Evolutionary conservation across 2,113 vertebrate genomes (phyloP).

Genomic region (Rhea pennata): DNA sequence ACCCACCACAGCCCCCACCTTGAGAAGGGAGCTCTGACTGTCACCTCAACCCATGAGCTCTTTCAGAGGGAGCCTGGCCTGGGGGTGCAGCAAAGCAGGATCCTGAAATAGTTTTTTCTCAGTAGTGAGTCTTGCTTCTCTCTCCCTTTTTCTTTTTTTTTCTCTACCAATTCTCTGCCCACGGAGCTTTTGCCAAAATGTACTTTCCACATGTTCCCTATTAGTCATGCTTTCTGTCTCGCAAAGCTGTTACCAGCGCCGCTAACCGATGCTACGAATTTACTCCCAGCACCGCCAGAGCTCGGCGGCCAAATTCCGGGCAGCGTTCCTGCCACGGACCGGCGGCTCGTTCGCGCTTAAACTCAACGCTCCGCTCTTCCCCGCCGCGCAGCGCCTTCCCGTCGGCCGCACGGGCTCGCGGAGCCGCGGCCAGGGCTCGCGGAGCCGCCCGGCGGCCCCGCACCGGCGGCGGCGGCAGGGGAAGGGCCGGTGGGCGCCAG

Average conservation of each 20-base stretch:
- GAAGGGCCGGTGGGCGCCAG: neutral
- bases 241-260: neutral
- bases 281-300: neutral
- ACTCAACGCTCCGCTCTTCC: neutral
- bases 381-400: neutral
- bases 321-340: neutral
- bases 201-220: constrained; percentile 59
- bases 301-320: constrained; percentile 46
- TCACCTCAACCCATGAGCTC: neutral
- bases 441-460: neutral
- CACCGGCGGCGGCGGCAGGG: neutral
- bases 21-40: neutral
- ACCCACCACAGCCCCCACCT: neutral
- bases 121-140: neutral
- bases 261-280: neutral
- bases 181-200: neutral
- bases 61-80: neutral
- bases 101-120: neutral
- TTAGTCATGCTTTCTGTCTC: constrained; percentile 56
- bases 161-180: neutral
- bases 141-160: neutral
- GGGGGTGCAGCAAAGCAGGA: neutral
- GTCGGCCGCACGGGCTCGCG: neutral
- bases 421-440: neutral
- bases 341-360: neutral